Evolutionary conservation across 2,888 invertebrate genomes (phyloP).

Genomic region (Ferdinandea cuprea): DNA sequence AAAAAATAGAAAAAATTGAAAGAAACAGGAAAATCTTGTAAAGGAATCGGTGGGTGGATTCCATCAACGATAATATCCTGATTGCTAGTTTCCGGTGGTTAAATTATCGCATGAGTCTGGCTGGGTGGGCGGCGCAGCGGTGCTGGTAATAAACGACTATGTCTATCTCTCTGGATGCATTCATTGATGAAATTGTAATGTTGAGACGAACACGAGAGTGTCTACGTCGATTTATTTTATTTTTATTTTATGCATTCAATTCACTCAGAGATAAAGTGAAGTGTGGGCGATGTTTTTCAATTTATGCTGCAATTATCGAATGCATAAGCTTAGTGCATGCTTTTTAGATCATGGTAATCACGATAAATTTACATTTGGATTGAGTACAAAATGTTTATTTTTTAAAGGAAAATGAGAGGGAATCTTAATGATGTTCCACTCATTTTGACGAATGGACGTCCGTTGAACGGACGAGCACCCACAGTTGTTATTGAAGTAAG

Average conservation of each 20-base stretch:
- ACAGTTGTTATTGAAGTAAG: too few relatives aligned
- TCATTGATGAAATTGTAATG: conserved; percentile 69
- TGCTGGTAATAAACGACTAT: conserved; percentile 43
- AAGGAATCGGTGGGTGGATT: conserved; percentile 50
- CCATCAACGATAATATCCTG: conserved; percentile 58
- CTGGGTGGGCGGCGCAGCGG: conserved; percentile 4
- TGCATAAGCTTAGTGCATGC: too few relatives aligned
- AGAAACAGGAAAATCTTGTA: conserved; percentile 52
- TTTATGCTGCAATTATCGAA: neutral
- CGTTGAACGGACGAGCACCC: too few relatives aligned
- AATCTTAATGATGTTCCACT: too few relatives aligned
- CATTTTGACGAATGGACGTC: too few relatives aligned
- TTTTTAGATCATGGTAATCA: too few relatives aligned
- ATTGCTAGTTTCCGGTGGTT: conserved; percentile 71
- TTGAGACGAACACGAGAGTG: conserved; percentile 36
- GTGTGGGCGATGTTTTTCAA: conserved; percentile 20
- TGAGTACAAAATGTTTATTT: too few relatives aligned
- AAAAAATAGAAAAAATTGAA: neutral
- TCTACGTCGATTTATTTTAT: conserved; percentile 21
- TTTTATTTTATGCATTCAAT: too few relatives aligned
- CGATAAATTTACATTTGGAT: too few relatives aligned
- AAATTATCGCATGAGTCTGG: conserved; percentile 59
- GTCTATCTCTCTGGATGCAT: conserved; percentile 60
- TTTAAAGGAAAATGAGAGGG: too few relatives aligned
- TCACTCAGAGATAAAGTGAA: conserved; percentile 24